phyloP scores from a whole-genome alignment of 2,797 vertebrate genomes.

The Crenuchus spilurus region DNA sequence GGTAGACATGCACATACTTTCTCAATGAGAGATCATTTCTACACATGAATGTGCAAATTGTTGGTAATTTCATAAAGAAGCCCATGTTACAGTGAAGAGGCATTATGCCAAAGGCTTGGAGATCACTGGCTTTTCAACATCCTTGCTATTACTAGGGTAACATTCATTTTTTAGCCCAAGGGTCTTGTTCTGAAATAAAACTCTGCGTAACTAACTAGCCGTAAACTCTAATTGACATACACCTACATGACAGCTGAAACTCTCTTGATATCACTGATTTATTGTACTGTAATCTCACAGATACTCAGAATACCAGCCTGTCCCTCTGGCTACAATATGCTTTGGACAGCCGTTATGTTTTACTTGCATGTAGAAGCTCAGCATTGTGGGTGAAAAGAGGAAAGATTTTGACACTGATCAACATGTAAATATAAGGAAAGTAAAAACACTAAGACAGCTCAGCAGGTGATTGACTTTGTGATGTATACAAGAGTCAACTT shows the following conservation, averaged over 20 bases:
- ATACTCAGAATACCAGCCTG: not conserved
- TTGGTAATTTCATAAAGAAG: conserved; percentile 53
- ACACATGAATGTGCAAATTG: conserved; percentile 43
- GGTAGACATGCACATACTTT: conserved; percentile 21
- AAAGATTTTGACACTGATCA: not conserved
- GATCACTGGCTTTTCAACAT: conserved; percentile 5
- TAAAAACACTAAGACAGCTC: conserved; percentile 17
- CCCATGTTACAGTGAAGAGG: not conserved
- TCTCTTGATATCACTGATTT: conserved; percentile 3
- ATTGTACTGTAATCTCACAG: conserved; percentile 7
- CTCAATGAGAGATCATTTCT: conserved; percentile 41
- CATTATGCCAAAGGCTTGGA: not conserved
- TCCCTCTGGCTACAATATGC: not conserved
- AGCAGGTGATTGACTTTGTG: conserved; percentile 27
- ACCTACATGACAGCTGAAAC: not conserved
- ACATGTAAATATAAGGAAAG: not conserved
- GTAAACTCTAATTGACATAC: not conserved
- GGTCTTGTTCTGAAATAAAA: conserved; percentile 18
- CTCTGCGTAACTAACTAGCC: conserved; percentile 11
- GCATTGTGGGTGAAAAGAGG: conserved; percentile 9
- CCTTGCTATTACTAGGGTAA: conserved; percentile 13
- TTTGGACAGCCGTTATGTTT: conserved; percentile 9
- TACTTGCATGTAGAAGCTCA: conserved; percentile 43
- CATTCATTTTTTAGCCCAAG: conserved; percentile 19
- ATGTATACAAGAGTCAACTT: conserved; percentile 11